These are phyloP conservation scores for Cryptus armator DNA, from an alignment of 2,888 invertebrate species.

Conservation along the genomic window DNA sequence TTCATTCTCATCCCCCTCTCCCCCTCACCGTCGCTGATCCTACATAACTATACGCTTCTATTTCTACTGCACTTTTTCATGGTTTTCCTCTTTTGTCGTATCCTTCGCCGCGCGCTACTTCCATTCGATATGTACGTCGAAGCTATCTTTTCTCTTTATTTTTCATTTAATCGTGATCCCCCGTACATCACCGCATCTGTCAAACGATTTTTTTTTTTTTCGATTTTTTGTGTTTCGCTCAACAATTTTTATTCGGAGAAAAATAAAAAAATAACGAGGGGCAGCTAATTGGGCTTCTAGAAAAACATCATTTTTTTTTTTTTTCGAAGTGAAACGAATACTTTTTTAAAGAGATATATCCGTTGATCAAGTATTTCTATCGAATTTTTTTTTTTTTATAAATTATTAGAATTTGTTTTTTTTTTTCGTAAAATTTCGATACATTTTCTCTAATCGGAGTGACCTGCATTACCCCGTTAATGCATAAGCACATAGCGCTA, in stretches of 20 bases:
- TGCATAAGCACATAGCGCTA: not conserved
- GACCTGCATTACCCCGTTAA: not conserved
- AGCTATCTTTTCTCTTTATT: not conserved
- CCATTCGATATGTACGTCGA: not conserved
- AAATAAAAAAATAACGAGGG: not conserved
- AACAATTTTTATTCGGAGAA: not conserved
- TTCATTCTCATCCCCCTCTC: slow-evolving; percentile 33
- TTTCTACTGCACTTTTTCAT: slow-evolving; percentile 5
- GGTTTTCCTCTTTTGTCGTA: not conserved
- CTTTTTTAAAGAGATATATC: too few species aligned
- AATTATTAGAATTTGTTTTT: too few species aligned
- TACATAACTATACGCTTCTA: slow-evolving; percentile 8
- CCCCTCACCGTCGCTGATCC: slow-evolving; percentile 1
- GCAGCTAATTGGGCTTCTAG: too few species aligned
- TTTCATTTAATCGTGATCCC: not conserved
- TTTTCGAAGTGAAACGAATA: too few species aligned
- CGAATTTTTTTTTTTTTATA: too few species aligned
- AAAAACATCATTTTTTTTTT: too few species aligned
- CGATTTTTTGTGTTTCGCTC: not conserved
- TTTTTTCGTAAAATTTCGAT: not conserved
- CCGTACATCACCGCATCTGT: not conserved
- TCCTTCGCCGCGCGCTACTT: slow-evolving; percentile 5
- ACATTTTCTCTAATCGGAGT: not conserved
- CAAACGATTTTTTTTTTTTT: not conserved
- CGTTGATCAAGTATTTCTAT: too few species aligned